phyloP scores from a whole-genome alignment of 2,797 vertebrate species.

The Anabacerthia variegaticeps region DNA sequence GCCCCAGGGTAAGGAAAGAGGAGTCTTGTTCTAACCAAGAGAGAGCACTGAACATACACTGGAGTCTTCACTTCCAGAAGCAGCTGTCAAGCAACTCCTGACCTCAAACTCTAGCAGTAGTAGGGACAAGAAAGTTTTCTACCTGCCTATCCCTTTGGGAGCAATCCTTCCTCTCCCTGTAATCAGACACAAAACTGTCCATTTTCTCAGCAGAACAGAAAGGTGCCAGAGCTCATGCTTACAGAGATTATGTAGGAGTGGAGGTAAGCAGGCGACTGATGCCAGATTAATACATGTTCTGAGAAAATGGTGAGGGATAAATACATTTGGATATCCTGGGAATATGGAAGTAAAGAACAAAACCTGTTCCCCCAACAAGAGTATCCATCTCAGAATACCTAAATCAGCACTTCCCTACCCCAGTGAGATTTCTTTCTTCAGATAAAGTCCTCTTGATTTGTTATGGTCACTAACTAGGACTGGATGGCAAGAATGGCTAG shows the following conservation, averaged over 20 bases:
- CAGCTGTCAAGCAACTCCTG: background rate
- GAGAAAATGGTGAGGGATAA: background rate
- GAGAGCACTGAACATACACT: background rate
- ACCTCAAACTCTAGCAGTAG: background rate
- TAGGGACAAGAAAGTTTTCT: background rate
- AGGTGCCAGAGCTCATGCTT: background rate
- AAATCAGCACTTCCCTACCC: background rate
- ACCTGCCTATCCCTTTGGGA: background rate
- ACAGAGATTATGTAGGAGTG: background rate
- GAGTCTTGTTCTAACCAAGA: background rate
- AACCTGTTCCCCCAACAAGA: background rate
- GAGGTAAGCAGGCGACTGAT: background rate
- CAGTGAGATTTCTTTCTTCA: background rate
- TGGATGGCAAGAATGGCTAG: background rate
- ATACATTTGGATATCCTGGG: background rate
- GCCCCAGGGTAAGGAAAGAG: background rate
- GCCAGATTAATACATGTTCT: background rate
- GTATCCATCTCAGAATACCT: background rate
- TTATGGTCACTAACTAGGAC: background rate
- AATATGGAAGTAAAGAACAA: background rate
- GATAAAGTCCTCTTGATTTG: background rate
- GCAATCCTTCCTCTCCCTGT: background rate
- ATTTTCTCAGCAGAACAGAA: background rate
- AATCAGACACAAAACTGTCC: background rate
- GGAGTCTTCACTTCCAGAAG: background rate